phyloP scores from a whole-genome alignment of 1,140 invertebrate genomes.

The Drosophila carrolli region DNA sequence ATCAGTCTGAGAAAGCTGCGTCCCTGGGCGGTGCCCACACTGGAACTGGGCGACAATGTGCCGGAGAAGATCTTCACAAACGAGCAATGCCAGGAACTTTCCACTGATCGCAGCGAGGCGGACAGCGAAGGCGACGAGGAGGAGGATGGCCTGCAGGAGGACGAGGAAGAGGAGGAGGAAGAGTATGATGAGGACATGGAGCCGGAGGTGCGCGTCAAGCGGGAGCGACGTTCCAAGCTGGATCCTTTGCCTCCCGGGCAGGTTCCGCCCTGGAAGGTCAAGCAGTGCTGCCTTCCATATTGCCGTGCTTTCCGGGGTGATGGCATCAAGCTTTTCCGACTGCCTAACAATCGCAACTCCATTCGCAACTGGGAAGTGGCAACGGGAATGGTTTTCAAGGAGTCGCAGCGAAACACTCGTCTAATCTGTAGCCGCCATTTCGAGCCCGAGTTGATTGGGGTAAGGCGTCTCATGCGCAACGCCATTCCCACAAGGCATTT shows the following conservation, averaged over 20 bases:
- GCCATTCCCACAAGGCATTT: conserved; percentile 64
- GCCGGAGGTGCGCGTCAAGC: conserved; percentile 21
- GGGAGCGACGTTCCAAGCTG: conserved; percentile 28
- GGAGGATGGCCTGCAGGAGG: conserved; percentile 38
- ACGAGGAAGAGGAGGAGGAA: conserved; percentile 33
- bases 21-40: conserved; percentile 68
- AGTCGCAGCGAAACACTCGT: conserved; percentile 70
- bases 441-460: conserved; percentile 64
- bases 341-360: conserved; percentile 54
- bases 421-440: conserved; percentile 73
- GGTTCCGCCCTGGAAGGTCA: conserved; percentile 59
- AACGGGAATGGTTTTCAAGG: conserved; percentile 65
- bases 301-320: conserved; percentile 64
- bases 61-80: conserved; percentile 53
- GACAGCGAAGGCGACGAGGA: conserved; percentile 30
- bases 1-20: conserved; percentile 59
- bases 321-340: conserved; percentile 68
- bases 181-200: conserved; percentile 3
- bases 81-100: conserved; percentile 43
- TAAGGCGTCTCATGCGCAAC: conserved; percentile 62
- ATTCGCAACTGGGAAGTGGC: conserved; percentile 66
- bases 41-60: conserved; percentile 67
- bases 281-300: conserved; percentile 66
- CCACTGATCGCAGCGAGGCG: conserved; percentile 33
- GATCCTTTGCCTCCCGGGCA: conserved; percentile 37